phyloP scores from a whole-genome alignment of 2,888 invertebrate genomes.

The Ectemnius cavifrons region DNA sequence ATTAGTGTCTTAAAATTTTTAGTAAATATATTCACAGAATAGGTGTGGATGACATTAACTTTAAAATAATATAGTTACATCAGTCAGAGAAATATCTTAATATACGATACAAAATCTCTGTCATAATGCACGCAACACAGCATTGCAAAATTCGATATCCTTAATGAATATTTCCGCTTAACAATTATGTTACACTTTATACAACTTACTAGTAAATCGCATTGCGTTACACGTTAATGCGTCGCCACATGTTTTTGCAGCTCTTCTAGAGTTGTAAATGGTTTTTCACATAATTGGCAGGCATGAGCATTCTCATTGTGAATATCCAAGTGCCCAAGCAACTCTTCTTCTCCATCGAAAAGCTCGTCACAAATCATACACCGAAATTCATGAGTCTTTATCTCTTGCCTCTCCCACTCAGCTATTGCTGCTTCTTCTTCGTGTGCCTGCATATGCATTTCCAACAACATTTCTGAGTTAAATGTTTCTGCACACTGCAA shows the following conservation, averaged over 20 bases:
- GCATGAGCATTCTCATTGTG: slow-evolving; percentile 70
- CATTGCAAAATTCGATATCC: not conserved
- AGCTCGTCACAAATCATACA: slow-evolving; percentile 72
- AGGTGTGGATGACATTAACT: too few relatives aligned
- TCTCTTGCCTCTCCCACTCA: slow-evolving; percentile 69
- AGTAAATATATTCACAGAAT: too few relatives aligned
- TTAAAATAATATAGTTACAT: too few relatives aligned
- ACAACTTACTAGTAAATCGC: not conserved
- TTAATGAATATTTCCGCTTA: not conserved
- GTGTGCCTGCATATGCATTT: slow-evolving; percentile 73
- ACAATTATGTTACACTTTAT: not conserved
- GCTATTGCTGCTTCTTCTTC: slow-evolving; percentile 72
- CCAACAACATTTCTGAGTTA: slow-evolving; percentile 67
- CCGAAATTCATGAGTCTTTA: slow-evolving; percentile 57
- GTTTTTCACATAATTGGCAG: slow-evolving; percentile 73
- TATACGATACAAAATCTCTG: too few relatives aligned
- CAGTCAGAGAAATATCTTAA: too few relatives aligned
- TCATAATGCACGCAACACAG: too few relatives aligned
- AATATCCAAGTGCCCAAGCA: slow-evolving; percentile 70
- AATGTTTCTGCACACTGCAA: slow-evolving; percentile 68
- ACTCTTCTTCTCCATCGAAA: slow-evolving; percentile 65
- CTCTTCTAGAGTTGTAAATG: slow-evolving; percentile 69
- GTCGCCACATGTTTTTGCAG: slow-evolving; percentile 72
- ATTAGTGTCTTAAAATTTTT: too few relatives aligned
- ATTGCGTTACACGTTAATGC: slow-evolving; percentile 61